These are phyloP conservation scores for Calonectris borealis DNA, from an alignment of 2,113 vertebrate genomes.

Conservation along the genomic window DNA sequence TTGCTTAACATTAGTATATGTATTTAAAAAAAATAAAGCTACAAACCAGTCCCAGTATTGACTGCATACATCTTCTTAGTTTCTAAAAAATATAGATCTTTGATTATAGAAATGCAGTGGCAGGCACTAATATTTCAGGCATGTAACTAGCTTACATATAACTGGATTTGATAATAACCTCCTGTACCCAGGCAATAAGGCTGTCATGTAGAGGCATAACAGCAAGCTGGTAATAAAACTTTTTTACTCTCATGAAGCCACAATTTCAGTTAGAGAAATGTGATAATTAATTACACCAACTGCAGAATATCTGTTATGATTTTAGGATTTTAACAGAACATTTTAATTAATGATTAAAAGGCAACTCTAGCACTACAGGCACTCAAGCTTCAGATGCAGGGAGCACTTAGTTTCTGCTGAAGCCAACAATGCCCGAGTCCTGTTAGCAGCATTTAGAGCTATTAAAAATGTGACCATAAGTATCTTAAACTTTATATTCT, in stretches of 20 bases:
- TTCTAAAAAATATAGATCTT: neutral
- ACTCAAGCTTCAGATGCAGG: neutral
- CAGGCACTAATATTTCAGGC: neutral
- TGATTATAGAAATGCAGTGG: neutral
- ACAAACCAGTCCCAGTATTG: neutral
- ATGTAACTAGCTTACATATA: neutral
- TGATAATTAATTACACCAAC: neutral
- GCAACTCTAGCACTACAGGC: neutral
- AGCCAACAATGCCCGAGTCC: neutral
- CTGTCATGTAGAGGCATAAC: neutral
- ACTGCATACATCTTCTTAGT: neutral
- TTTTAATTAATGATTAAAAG: neutral
- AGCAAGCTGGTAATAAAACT: neutral
- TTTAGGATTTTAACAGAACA: neutral
- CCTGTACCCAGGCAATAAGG: neutral
- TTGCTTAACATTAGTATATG: neutral
- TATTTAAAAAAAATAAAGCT: neutral
- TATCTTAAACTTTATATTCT: neutral
- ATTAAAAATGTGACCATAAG: neutral
- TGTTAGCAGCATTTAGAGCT: neutral
- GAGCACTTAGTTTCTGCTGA: neutral
- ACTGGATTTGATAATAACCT: neutral
- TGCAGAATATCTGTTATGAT: neutral
- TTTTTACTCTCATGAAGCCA: neutral
- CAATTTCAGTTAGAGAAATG: neutral